Base-by-base conservation (phyloP, 2,888 invertebrate genomes). In the Elmis aenea region DNA sequence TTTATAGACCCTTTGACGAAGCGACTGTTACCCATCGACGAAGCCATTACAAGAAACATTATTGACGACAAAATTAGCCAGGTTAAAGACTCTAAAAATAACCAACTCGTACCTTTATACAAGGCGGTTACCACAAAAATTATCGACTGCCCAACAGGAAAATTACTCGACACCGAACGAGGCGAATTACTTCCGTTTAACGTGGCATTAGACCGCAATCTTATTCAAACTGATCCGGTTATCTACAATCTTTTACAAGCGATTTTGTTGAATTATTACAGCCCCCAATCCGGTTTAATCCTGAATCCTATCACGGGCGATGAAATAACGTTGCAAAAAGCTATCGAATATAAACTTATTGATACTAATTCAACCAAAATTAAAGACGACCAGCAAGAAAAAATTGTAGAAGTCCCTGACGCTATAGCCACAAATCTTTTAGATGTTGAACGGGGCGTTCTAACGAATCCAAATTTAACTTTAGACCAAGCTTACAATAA, bases 41-140 rank as follows among this genome's bases (percentile, higher is more conserved):
- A 88, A 57, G 85, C 88, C 2, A 79, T 90, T 27, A 77, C 81
- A 48, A 76, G 85, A 54, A 83, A 85, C 51, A 79, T 91, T 44
- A 76, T 93, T 14, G 87, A 90, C 66, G 81, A 86, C 1, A 82
- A 81, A 42, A 84, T 88, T 48, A 85, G 86, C 3, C 78, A 85
- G 64, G 81, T 90, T 46, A 83, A 83, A 61, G 87, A 91, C 60
- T 82, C 84, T 0, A 75, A 78, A 52, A 76, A 77, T 26, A 81
- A 85, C 33, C 76, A 77, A 47, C 82, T 81, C 47, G 65, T 92
- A 1, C 76, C 85, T 3, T 70, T 93, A 28, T 77, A 79, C 25
- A 83, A 88, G 61, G 87, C 89, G 15, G 69, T 90, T 26, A 71
- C 77, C 27, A 75, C 72, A 21, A 81, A 83, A 51, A 65, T 90